These are phyloP conservation scores for Ailurus styani DNA, from an alignment of 2,113 vertebrate species.

Conservation along the genomic window DNA sequence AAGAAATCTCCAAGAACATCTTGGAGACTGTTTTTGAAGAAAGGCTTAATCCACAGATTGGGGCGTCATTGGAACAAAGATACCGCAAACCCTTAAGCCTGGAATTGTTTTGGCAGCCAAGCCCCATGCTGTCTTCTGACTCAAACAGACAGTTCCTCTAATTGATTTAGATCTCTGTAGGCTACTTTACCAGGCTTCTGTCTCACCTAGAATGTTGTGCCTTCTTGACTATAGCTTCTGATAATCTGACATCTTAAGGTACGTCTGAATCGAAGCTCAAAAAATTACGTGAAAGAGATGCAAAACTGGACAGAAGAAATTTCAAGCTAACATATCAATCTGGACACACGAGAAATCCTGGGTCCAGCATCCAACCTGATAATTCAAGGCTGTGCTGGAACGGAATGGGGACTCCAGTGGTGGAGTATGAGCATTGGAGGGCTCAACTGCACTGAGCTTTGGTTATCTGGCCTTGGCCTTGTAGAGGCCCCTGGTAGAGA, in stretches of 20 bases:
- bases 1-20: conserved; percentile 72
- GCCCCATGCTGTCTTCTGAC: background rate
- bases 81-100: conserved; percentile 40
- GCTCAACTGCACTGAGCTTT: background rate
- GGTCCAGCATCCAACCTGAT: background rate
- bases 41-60: conserved; percentile 67
- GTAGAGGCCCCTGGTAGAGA: background rate
- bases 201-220: background rate
- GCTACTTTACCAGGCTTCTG: background rate
- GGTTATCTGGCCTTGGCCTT: background rate
- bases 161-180: conserved; percentile 34
- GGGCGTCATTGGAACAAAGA: conserved; percentile 41
- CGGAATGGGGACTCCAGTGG: background rate
- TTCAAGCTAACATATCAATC: background rate
- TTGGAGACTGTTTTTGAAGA: conserved; percentile 53
- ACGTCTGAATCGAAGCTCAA: background rate
- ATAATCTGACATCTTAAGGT: background rate
- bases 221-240: background rate
- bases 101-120: conserved; percentile 37
- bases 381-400: background rate
- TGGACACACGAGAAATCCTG: background rate
- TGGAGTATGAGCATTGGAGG: background rate
- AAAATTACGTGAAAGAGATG: background rate
- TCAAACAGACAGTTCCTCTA: background rate
- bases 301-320: background rate